Base-by-base conservation (phyloP, 2,797 vertebrate species). In the Spinibarbus caldwelli region DNA sequence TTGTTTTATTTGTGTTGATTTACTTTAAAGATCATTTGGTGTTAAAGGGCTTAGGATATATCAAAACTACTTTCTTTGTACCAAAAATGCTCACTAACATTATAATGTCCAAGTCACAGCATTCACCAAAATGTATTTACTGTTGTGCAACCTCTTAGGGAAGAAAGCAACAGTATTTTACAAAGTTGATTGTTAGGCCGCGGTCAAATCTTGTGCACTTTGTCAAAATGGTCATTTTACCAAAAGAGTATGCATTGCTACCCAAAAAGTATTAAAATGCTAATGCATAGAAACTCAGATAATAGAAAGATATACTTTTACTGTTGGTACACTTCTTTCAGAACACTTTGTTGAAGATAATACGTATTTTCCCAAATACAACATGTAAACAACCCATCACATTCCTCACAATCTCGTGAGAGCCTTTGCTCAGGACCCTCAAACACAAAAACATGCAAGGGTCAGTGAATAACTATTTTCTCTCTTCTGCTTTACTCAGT, bases 51-150 rank as follows among this genome's bases (percentile, higher is more conserved):
- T 93, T 89, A 87, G 91, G 90, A 93, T 91, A 89, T 89, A 89
- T 92, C 87, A 91, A 84, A 92, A 84, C 83, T 92, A 83, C 83
- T 92, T 93, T 91, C 38, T 41, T 78, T 91, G 91, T 88, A 94
- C 95, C 94, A 95, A 96, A 95, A 94, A 91, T 87, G 36, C 71
- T 87, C 72, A 87, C 87, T 77, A 86, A 91, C 88, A 91, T 67
- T 88, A 87, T 86, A 54, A 68, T 73, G 54, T 86, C 82, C 85
- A 85, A 86, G 54, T 86, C 34, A 80, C 78, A 93, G 90, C 92
- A 90, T 93, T 92, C 90, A 92, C 90, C 91, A 94, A 93, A 90
- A 93, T 68, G 38, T 84, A 86, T 86, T 76, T 85, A 86, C 84
- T 75, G 71, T 87, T 87, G 86, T 89, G 88, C 82, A 89, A 78